These are phyloP conservation scores for Callaeas wilsoni DNA, from an alignment of 2,113 vertebrate species.

Conservation along the genomic window DNA sequence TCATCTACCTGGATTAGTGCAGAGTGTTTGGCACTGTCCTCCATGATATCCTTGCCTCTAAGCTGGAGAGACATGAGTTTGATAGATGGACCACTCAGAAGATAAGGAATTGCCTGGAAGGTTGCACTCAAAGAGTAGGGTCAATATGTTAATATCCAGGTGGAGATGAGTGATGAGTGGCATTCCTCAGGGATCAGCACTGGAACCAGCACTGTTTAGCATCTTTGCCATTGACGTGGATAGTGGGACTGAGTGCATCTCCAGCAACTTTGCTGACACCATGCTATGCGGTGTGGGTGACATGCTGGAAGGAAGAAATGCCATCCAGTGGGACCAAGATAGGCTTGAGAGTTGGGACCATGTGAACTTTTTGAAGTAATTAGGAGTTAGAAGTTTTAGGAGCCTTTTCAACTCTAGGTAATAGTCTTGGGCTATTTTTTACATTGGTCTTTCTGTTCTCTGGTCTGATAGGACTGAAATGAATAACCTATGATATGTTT, in stretches of 20 bases:
- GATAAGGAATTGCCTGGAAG: background rate
- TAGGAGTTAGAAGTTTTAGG: background rate
- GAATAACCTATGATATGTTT: background rate
- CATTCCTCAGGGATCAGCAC: background rate
- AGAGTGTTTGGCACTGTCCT: background rate
- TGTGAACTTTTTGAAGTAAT: background rate
- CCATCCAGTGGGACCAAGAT: background rate
- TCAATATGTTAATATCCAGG: too few relatives aligned
- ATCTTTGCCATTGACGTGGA: background rate
- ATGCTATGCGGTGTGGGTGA: background rate
- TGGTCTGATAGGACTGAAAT: background rate
- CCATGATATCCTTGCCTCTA: background rate
- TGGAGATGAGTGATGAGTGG: background rate
- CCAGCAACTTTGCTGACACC: background rate
- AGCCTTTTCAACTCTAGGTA: background rate
- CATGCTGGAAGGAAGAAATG: background rate
- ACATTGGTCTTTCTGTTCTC: background rate
- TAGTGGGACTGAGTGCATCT: background rate
- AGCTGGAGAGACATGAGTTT: background rate
- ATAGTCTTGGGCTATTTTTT: background rate
- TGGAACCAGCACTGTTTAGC: fast-evolving
- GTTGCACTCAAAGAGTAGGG: background rate
- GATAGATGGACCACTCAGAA: too few relatives aligned
- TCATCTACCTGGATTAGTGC: background rate
- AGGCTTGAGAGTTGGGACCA: background rate